These are phyloP conservation scores for Sebastes matsubarae DNA, from an alignment of 2,797 vertebrate species.

Conservation along the genomic window DNA sequence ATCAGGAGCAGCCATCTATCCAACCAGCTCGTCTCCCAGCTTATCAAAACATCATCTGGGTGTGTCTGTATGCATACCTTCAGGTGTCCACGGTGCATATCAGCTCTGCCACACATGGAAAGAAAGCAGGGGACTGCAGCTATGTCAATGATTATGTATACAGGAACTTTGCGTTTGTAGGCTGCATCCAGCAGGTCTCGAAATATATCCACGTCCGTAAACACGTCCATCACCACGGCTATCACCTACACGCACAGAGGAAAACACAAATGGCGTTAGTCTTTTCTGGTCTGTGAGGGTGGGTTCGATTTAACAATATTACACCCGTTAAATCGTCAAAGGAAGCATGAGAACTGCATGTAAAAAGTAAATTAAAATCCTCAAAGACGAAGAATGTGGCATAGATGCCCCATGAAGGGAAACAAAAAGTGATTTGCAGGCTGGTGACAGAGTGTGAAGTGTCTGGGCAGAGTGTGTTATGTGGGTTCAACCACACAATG, in stretches of 20 bases:
- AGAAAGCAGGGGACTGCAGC: conserved; percentile 90
- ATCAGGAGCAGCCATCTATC: neutral
- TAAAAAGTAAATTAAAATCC: neutral
- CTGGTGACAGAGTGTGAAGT: conserved; percentile 37
- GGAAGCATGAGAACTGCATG: conserved; percentile 11
- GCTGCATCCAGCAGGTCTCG: conserved; percentile 92
- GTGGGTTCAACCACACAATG: neutral
- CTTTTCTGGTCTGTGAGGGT: conserved; percentile 48
- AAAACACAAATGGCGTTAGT: conserved; percentile 42
- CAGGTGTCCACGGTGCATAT: conserved; percentile 94
- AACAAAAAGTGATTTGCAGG: conserved; percentile 25
- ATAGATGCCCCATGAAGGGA: neutral
- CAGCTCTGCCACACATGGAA: conserved; percentile 92
- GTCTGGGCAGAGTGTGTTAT: neutral
- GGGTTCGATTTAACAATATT: conserved; percentile 18
- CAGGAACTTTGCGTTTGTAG: conserved; percentile 90
- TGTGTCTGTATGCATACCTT: conserved; percentile 82
- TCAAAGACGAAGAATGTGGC: neutral
- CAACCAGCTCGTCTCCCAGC: neutral
- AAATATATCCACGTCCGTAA: conserved; percentile 97
- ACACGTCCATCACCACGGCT: conserved; percentile 96
- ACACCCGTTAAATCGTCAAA: conserved; percentile 10
- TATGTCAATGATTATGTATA: conserved; percentile 94
- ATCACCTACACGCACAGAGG: conserved; percentile 85
- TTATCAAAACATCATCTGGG: conserved; percentile 46